Percentiles rank a stretch among this genome's conserved stretches.
phyloP scores from a whole-genome alignment of 2,113 vertebrate species.

The Gobius niger region DNA sequence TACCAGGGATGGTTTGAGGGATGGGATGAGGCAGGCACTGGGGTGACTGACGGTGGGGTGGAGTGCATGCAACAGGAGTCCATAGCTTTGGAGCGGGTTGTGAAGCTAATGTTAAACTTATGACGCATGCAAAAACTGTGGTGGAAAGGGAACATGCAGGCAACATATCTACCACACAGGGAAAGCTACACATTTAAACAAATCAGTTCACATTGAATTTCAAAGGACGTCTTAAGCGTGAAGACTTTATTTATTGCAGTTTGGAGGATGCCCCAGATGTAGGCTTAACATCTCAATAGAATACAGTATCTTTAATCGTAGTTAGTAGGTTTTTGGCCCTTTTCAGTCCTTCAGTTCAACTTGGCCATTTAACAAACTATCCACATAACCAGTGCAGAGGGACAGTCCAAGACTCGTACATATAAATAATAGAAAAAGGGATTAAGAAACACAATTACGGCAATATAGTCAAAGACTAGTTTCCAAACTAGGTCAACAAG shows the following conservation, averaged over 20 bases:
- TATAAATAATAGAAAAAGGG: neutral
- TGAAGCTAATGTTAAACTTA: constrained; percentile 60
- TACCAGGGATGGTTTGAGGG: constrained; percentile 80
- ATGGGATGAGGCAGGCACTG: constrained; percentile 59
- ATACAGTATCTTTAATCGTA: constrained; percentile 21
- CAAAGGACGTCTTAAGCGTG: neutral
- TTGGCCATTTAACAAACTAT: neutral
- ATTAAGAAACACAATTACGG: neutral
- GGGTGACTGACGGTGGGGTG: constrained; percentile 72
- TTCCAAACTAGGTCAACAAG: neutral
- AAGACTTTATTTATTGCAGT: constrained; percentile 47
- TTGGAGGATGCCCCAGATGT: constrained; percentile 1
- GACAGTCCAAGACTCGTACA: neutral
- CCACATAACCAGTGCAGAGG: neutral
- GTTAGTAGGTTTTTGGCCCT: neutral
- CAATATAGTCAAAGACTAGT: neutral
- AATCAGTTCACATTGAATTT: neutral
- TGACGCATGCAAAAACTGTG: constrained; percentile 84
- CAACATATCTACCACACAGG: neutral
- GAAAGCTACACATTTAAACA: neutral
- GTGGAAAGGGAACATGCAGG: constrained; percentile 57
- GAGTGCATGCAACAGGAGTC: constrained; percentile 87
- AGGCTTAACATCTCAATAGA: constrained; percentile 32
- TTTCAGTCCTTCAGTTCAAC: neutral
- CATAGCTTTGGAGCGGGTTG: constrained; percentile 62